Conservation (phyloP, 1,140 invertebrate species). For the Drosophila nikananu region DNA sequence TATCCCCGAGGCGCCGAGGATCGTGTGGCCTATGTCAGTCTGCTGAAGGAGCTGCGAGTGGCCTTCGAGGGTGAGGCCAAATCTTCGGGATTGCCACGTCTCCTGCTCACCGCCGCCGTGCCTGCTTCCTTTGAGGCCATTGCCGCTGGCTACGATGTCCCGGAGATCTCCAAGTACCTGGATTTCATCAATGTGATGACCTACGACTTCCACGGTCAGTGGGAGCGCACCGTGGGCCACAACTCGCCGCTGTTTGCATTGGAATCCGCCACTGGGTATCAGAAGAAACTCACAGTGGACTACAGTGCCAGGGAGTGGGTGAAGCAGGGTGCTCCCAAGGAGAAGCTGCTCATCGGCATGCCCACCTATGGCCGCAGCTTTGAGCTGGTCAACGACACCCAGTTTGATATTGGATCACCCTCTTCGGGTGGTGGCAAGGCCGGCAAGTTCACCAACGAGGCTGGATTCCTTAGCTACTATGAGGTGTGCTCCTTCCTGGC, state of each 20-base stretch:
- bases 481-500: slow-evolving; percentile 97
- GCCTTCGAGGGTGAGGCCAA: slow-evolving; percentile 96
- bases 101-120: slow-evolving; percentile 95
- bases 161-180: slow-evolving; percentile 96
- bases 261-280: slow-evolving; percentile 94
- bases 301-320: slow-evolving; percentile 97
- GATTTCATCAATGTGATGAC: slow-evolving; percentile 98
- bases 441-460: slow-evolving; percentile 94
- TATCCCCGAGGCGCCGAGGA: slow-evolving; percentile 96
- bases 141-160: slow-evolving; percentile 96
- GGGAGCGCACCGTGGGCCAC: slow-evolving; percentile 96
- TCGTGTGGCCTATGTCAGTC: slow-evolving; percentile 91
- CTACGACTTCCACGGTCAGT: slow-evolving; percentile 97
- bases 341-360: slow-evolving; percentile 98
- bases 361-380: slow-evolving; percentile 98
- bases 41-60: slow-evolving; percentile 91
- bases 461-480: slow-evolving; percentile 97
- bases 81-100: slow-evolving; percentile 91
- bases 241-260: slow-evolving; percentile 96
- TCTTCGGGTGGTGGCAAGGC: slow-evolving; percentile 93
- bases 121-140: slow-evolving; percentile 97
- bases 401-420: slow-evolving; percentile 96
- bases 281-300: slow-evolving; percentile 96
- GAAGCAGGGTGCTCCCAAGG: slow-evolving; percentile 96
- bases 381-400: slow-evolving; percentile 94